Base-by-base conservation (phyloP, 2,888 invertebrate genomes). In the Noctua janthina region DNA sequence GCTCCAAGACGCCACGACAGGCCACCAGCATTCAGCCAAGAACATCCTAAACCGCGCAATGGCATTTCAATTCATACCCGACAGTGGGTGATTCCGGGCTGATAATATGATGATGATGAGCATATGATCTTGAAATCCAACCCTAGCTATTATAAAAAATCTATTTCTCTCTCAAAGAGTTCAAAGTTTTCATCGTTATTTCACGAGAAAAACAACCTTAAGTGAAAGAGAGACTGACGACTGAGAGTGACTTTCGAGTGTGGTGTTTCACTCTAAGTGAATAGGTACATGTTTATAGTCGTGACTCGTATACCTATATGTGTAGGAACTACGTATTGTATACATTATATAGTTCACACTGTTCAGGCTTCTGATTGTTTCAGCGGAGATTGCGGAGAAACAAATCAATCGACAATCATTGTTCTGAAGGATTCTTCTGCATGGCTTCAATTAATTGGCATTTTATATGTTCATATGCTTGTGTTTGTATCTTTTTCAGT, bases 311-410 rank as follows among this genome's bases (percentile, higher is more conserved):
- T 64, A 35, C 35, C 5, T 39, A 17, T 49, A 15, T 39, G 6
- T 54, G 51, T 64, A 56, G 46, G 43, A 51, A 39, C 69, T 56
- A 70, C 17, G 23, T 79, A 72, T 23, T n/a, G 43, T 6, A 39
- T 67, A n/a, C 67, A 15, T 46, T 46, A 68, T 46, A 72, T 29
- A 29, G 29, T 29, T 29, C 29, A 56, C 81, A 88, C 82, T 90
- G 79, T 84, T 84, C 83, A 74, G 88, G 86, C 74, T 90, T 90
- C 91, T 80, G 81, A 90, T 87, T 91, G 88, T 87, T 87, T 77
- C 82, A 82, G 69, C 51, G n/a, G 23, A 74, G 74, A 83, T 81
- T 80, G 69, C 46, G 43, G 35, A 74, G 71, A 83, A 82, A 73
- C 79, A 86, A 87, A 85, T 82, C 73, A 88, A 74, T 86, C 69